Evolutionary conservation across 2,888 invertebrate genomes (phyloP), one percentile per base, ranked within the genome.

Genomic region (Drosophila hamatofila): DNA sequence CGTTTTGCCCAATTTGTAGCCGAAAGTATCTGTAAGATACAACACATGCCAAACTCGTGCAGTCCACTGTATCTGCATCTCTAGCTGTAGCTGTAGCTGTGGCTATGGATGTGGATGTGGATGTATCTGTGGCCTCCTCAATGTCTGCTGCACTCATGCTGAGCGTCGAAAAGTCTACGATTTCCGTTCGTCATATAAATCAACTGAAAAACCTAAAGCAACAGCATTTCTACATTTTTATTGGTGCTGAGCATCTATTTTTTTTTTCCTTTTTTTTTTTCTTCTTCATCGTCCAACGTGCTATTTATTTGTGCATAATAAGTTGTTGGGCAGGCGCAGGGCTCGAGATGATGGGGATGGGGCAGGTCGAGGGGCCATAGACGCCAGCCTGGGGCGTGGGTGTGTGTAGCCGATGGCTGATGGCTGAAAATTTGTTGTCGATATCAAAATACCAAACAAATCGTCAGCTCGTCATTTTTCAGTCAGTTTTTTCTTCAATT

Each of bases 151-250:
- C 86, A 89, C 89, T 87, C 89, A 90, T 81, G 90, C 89, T 90
- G 89, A 88, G 89, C 90, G 89, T 89, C 89, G 84, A 84, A 83
- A 86, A 89, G 89, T 89, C 89, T 89, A 87, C 90, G 89, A 88
- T 89, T 89, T 90, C 89, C 88, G 88, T 80, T 86, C 80, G 75
- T 78, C 77, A 74, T 83, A 88, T 89, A 89, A 89, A 89, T 88
- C 88, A 89, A 80, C 70, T 75, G 77, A 59, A 72, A 71, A 68
- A 61, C 67, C 62, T 60, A 67, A 72, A 72, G 55, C 72, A 82
- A 72, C 70, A 81, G 48, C 70, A 61, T 78, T 72, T 84, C 67
- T 71, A 69, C 62, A 83, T 75, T 76, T 74, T 75, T 74, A 79
- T 83, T 65, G 72, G 59, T 72, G n/a, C 44, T 57, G 57, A 70